Percentiles rank a stretch among this genome's conserved stretches.
Conservation (phyloP, 2,113 vertebrate genomes). For the Lichenostomus cassidix region DNA sequence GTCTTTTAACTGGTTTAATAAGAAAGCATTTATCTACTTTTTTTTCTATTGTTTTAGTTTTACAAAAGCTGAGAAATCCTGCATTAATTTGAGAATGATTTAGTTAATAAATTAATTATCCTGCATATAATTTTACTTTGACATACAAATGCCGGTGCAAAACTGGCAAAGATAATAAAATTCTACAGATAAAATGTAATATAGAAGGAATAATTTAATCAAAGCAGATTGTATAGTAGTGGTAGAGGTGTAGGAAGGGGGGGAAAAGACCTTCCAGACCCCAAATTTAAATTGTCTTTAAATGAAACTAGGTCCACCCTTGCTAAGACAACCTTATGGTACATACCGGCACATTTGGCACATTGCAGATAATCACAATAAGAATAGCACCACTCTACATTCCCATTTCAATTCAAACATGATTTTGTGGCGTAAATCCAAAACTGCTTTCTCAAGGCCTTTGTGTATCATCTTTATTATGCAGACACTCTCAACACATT, state of each 20-base stretch:
- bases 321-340: not conserved
- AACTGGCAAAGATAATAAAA: not conserved
- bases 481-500: not conserved
- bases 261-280: not conserved
- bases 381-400: not conserved
- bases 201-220: not conserved
- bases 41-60: slow-evolving; percentile 29
- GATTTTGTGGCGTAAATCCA: not conserved
- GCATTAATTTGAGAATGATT: slow-evolving; percentile 9
- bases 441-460: not conserved
- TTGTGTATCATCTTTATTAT: not conserved
- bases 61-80: slow-evolving; percentile 11
- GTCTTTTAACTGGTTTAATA: slow-evolving; percentile 1
- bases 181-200: not conserved
- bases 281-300: not conserved
- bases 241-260: not conserved
- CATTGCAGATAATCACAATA: not conserved
- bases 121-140: not conserved
- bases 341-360: not conserved
- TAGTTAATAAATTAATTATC: slow-evolving; percentile 5
- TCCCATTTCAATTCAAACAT: not conserved
- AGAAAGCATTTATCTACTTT: not conserved
- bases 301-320: not conserved
- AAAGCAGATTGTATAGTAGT: not conserved
- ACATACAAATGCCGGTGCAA: not conserved